phyloP scores from a whole-genome alignment of 2,113 vertebrate genomes.

The Leucopternis melanops region DNA sequence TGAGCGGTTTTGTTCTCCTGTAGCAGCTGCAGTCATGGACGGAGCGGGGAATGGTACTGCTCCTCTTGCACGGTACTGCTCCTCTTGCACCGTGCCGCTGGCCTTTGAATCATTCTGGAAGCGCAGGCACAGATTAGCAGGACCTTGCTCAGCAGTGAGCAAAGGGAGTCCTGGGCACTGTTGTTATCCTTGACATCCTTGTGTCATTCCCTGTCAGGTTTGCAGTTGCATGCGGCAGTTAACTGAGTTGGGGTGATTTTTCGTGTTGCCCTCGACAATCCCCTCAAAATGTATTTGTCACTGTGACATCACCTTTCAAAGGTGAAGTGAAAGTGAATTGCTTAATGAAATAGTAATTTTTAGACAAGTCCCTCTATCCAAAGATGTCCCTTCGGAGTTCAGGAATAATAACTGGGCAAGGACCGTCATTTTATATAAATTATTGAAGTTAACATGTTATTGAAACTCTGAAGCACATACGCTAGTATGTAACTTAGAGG shows the following conservation, averaged over 20 bases:
- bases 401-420: neutral
- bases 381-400: neutral
- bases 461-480: neutral
- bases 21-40: neutral
- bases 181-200: neutral
- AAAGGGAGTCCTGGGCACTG: neutral
- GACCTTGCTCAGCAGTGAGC: neutral
- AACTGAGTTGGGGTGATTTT: neutral
- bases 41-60: neutral
- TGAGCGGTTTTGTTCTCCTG: neutral
- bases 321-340: conserved; percentile 24
- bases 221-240: neutral
- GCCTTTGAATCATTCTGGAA: neutral
- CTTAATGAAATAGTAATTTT: conserved; percentile 25
- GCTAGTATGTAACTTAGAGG: conserved; percentile 12
- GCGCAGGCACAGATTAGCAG: rapidly evolving
- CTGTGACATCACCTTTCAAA: neutral
- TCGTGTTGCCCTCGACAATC: no score
- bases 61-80: neutral
- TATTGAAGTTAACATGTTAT: neutral
- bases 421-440: neutral
- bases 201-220: neutral
- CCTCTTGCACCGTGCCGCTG: neutral
- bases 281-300: neutral
- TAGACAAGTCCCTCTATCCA: neutral